Evolutionary conservation across 1,140 invertebrate species (phyloP), one percentile per base, ranked within the genome.

Genomic region (Heterodera carotae): DNA sequence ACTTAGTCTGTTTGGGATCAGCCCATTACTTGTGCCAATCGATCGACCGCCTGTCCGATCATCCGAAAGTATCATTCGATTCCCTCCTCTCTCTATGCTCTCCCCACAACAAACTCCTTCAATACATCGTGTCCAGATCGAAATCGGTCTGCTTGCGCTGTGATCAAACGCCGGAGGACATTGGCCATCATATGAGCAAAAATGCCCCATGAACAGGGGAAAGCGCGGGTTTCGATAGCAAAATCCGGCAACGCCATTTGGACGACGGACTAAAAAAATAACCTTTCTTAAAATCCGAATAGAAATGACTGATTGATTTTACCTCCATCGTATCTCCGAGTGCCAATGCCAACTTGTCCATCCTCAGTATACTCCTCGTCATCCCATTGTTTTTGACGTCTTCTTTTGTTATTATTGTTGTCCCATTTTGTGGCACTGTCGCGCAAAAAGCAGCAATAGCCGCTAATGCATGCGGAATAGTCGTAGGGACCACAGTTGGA

Each of bases 101-200:
- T 66, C 27, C 6, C 62, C 62, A 34, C 62, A 66, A 22, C 62
- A 66, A 8, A 18, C n/a, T 25, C 62, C 62, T 5, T 66, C 62
- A 22, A 66, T 34, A 18, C 62, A 66, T 34, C 33, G n/a, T 3
- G 27, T 34, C 62, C 62, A 1, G 27, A 66, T 66, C 27, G 62
- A 25, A 29, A 66, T 34, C 2, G 62, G 62, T 53, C 25, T 66
- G 62, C 62, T 29, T 10, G 62, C 12, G 22, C 25, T 66, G 3
- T 66, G 62, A 34, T 66, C 62, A 34, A 66, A 66, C 22, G 62
- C 62, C 10, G 25, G 62, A 10, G 62, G 27, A 66, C 62, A 66
- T 29, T 66, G 12, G 25, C 62, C 7, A 22, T 34, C n/a, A 22
- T 66, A 18, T 6, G 10, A 5, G 29, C 62, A 66, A 34, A 66